A percentile compares a stretch with the other conserved stretches of the same genome.
Conservation (phyloP, 1,140 invertebrate genomes). For the Caenorhabditis brenneri region DNA sequence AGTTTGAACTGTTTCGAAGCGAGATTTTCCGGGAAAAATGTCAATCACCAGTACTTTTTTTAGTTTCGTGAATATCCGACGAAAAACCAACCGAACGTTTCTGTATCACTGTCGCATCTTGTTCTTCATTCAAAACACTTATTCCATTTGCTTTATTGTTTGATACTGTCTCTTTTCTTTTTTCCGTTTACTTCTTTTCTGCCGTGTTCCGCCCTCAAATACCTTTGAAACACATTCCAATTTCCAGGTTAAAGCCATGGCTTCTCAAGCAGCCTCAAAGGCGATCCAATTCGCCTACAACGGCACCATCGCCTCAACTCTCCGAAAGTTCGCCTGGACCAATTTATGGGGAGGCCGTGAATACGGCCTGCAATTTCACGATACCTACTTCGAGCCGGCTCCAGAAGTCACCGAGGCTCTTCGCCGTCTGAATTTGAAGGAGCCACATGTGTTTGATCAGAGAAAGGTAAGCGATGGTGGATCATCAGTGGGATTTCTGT, state of each 20-base stretch:
- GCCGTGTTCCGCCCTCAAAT: too few species aligned
- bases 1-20: neutral
- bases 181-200: too few species aligned
- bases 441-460: slow-evolving; percentile 50
- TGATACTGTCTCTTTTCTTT: too few species aligned
- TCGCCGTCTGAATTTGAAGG: slow-evolving; percentile 66
- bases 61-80: too few species aligned
- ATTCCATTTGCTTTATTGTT: too few species aligned
- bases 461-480: slow-evolving; percentile 47
- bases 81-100: too few species aligned
- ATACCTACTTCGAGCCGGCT: slow-evolving; percentile 67
- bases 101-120: too few species aligned
- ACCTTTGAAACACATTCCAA: neutral
- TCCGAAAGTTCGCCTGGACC: slow-evolving; percentile 59
- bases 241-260: slow-evolving; percentile 10
- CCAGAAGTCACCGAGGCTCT: slow-evolving; percentile 69
- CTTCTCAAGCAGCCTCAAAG: slow-evolving; percentile 47
- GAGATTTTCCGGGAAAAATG: neutral
- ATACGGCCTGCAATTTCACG: slow-evolving; percentile 66
- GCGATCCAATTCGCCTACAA: slow-evolving; percentile 53
- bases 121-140: too few species aligned
- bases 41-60: too few species aligned
- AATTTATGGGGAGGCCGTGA: slow-evolving; percentile 62
- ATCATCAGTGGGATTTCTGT: too few species aligned
- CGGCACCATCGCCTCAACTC: slow-evolving; percentile 42